Evolutionary conservation across 2,888 invertebrate genomes (phyloP).

Genomic region (Busseola fusca): DNA sequence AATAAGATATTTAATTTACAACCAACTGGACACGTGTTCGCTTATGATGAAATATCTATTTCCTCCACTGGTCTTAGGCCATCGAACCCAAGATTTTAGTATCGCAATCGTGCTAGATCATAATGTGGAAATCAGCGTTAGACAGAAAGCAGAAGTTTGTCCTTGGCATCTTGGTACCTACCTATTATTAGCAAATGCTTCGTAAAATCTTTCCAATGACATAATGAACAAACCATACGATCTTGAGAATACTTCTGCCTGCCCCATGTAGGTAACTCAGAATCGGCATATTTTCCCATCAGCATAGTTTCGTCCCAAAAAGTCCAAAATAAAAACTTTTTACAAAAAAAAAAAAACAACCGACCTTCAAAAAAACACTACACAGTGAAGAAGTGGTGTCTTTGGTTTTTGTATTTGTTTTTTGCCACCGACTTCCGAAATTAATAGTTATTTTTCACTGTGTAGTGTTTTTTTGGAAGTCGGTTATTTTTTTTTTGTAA

Average conservation of each 20-base stretch:
- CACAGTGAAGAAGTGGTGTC: no score
- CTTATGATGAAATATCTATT: constrained; percentile 6
- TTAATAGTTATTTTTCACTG: no score
- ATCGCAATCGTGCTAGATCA: constrained; percentile 12
- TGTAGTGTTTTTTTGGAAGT: no score
- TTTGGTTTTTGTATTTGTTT: no score
- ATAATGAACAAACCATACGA: background rate
- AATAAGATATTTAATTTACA: constrained; percentile 11
- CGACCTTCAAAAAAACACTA: no score
- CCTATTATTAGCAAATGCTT: background rate
- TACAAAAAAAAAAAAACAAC: no score
- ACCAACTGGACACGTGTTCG: background rate
- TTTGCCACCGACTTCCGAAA: no score
- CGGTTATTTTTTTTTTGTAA: no score
- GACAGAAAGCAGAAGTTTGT: constrained; percentile 22
- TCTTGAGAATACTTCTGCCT: no score
- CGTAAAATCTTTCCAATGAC: background rate
- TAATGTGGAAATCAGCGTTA: constrained; percentile 1
- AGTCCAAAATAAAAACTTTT: no score
- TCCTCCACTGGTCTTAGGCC: background rate
- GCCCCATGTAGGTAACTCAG: background rate
- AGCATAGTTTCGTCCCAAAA: background rate
- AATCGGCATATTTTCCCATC: background rate
- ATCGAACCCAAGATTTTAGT: constrained; percentile 4
- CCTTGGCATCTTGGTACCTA: constrained; percentile 27